These are phyloP conservation scores for Drosophila borealis DNA, from an alignment of 2,888 invertebrate genomes.

Conservation along the genomic window DNA sequence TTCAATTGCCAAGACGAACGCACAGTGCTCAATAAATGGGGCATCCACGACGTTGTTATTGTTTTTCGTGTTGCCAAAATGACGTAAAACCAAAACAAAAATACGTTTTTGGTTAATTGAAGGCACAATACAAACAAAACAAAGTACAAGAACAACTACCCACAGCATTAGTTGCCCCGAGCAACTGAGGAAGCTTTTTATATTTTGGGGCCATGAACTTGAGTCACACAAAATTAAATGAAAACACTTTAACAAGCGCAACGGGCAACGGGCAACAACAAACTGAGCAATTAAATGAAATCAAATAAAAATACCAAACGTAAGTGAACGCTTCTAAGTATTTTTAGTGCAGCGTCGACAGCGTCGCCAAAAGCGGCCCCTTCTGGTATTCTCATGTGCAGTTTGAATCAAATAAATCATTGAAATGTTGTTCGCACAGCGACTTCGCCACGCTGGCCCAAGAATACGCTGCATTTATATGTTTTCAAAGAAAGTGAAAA, in stretches of 20 bases:
- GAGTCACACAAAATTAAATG: constrained; percentile 62
- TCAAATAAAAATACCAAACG: constrained; percentile 53
- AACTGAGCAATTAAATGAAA: constrained; percentile 68
- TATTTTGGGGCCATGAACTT: constrained; percentile 73
- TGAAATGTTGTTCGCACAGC: constrained; percentile 32
- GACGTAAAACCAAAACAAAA: constrained; percentile 44
- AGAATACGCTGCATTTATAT: constrained; percentile 13
- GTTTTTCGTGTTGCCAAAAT: constrained; percentile 30
- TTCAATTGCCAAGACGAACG: constrained; percentile 39
- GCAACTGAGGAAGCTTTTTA: constrained; percentile 60
- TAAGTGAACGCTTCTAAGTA: constrained; percentile 49
- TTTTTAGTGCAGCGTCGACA: constrained; percentile 62
- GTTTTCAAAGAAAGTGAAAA: too few species aligned
- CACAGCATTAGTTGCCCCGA: constrained; percentile 34
- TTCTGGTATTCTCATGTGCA: constrained; percentile 57
- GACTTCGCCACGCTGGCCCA: constrained; percentile 2
- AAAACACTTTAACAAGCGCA: constrained; percentile 68
- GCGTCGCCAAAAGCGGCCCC: constrained; percentile 31
- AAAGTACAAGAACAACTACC: not conserved
- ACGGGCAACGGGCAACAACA: constrained; percentile 26
- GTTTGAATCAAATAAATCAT: constrained; percentile 65
- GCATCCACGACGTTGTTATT: constrained; percentile 8
- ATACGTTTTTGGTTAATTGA: constrained; percentile 67
- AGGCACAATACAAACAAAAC: constrained; percentile 42
- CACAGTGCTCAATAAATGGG: constrained; percentile 21